phyloP scores from a whole-genome alignment of 2,797 vertebrate species.

The Scyliorhinus canicula region DNA sequence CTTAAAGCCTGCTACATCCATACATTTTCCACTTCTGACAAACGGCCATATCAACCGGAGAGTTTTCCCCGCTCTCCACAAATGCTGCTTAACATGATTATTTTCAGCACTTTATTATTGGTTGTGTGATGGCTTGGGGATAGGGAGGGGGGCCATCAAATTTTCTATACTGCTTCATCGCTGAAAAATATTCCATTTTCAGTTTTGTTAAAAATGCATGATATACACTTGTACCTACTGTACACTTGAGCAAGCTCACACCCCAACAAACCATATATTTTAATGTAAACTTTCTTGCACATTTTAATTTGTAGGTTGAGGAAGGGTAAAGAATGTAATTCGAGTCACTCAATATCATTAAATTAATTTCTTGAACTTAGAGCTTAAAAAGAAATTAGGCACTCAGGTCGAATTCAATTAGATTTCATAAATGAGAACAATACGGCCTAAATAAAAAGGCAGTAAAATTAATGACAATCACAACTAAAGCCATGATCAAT shows the following conservation, averaged over 20 bases:
- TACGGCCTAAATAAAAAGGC: neutral
- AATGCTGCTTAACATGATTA: too few species aligned
- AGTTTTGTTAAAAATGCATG: neutral
- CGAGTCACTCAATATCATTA: neutral
- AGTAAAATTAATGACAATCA: too few species aligned
- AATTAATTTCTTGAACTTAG: neutral
- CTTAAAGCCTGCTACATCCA: neutral
- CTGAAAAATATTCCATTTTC: neutral
- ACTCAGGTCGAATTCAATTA: neutral
- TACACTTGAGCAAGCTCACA: neutral
- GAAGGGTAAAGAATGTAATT: neutral
- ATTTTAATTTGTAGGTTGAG: neutral
- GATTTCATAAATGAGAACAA: neutral
- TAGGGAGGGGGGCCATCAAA: too few species aligned
- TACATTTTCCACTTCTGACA: neutral
- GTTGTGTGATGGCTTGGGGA: neutral
- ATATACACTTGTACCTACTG: neutral
- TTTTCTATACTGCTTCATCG: neutral
- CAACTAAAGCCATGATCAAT: too few species aligned
- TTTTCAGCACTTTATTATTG: too few species aligned
- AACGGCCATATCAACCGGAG: too few species aligned
- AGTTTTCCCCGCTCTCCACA: too few species aligned
- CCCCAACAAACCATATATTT: neutral
- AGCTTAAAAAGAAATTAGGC: neutral
- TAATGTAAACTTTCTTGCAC: neutral